Percentiles rank a stretch among this genome's conserved stretches.
phyloP scores from a whole-genome alignment of 30 jellyfish, hydroid and myxozoan genomes.

The Hydractinia echinata region DNA sequence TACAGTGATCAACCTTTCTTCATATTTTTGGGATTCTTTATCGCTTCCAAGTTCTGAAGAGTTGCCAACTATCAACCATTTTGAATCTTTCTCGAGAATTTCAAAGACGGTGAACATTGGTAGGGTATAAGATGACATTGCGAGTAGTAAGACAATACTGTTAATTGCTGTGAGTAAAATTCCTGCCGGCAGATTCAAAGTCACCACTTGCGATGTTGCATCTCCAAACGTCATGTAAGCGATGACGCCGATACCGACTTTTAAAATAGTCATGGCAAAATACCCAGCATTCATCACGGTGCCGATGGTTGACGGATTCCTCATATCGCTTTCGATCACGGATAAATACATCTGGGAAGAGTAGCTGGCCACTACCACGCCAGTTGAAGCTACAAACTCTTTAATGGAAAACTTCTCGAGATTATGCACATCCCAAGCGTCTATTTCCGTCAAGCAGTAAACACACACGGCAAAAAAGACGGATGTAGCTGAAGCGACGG shows the following conservation, averaged over 20 bases:
- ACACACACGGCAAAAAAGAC: neutral
- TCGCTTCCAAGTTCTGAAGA: neutral
- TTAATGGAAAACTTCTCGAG: neutral
- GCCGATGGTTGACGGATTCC: slow-evolving; percentile 39
- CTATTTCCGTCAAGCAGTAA: slow-evolving; percentile 5
- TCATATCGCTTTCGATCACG: slow-evolving; percentile 67
- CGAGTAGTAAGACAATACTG: slow-evolving; percentile 47
- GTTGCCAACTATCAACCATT: slow-evolving; percentile 1
- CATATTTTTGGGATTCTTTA: neutral
- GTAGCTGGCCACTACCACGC: slow-evolving; percentile 63
- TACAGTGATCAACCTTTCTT: neutral
- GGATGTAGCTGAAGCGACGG: slow-evolving; percentile 23
- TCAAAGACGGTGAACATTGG: slow-evolving; percentile 79
- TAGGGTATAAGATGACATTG: slow-evolving; percentile 57
- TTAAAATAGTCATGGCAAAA: slow-evolving; percentile 45
- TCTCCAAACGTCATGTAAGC: slow-evolving; percentile 62
- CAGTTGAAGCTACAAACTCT: slow-evolving; percentile 37
- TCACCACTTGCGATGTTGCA: slow-evolving; percentile 54
- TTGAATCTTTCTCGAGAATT: slow-evolving; percentile 65
- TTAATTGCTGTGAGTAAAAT: slow-evolving; percentile 43
- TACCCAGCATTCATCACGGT: slow-evolving; percentile 56
- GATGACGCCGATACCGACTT: slow-evolving; percentile 58
- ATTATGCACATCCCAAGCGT: neutral
- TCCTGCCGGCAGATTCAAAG: slow-evolving; percentile 64
- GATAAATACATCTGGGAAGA: slow-evolving; percentile 78